Conservation (phyloP, 2,113 vertebrate species). For the Mobula birostris region DNA sequence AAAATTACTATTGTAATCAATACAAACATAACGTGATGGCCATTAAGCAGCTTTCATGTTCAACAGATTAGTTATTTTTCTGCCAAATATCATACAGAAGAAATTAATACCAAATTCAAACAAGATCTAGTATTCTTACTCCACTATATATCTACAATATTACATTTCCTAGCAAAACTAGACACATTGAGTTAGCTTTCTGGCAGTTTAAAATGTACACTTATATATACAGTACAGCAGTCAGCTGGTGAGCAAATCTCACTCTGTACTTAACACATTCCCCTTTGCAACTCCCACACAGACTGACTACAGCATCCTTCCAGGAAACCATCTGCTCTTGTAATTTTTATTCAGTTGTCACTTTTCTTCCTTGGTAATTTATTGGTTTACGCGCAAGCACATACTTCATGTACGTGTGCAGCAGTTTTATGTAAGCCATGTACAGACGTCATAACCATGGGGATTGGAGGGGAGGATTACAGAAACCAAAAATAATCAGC, state of each 20-base stretch:
- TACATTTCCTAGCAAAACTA: neutral
- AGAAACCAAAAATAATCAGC: neutral
- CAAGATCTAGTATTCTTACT: no score
- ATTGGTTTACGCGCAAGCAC: neutral
- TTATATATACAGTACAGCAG: neutral
- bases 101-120: no score
- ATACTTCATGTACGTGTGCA: neutral
- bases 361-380: neutral
- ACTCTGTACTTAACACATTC: neutral
- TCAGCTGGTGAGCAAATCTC: neutral
- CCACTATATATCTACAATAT: no score
- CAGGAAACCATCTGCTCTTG: neutral
- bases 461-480: neutral
- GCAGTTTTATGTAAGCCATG: neutral
- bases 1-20: neutral
- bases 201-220: neutral
- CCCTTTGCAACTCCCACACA: slow-evolving; percentile 3
- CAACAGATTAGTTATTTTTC: no score
- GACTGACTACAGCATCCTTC: neutral
- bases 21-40: neutral
- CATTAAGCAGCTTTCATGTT: no score
- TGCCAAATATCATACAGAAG: no score
- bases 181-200: neutral
- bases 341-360: neutral
- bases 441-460: neutral